These are phyloP conservation scores for Hyla sarda DNA, from an alignment of 2,113 vertebrate species.

Conservation along the genomic window DNA sequence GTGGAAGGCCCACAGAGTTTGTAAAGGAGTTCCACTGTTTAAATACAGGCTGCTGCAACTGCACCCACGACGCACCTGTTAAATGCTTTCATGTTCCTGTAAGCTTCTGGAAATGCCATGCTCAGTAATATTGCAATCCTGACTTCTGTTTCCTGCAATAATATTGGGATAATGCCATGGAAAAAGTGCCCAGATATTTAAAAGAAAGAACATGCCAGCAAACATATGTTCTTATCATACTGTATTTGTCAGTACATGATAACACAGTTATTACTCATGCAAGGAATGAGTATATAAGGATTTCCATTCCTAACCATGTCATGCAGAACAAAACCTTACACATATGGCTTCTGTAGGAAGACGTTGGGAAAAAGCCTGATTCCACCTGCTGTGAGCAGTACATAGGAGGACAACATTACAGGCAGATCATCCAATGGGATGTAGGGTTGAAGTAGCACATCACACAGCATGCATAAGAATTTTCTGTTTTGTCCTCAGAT, in stretches of 20 bases:
- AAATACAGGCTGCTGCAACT: slow-evolving; percentile 26
- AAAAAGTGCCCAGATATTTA: background rate
- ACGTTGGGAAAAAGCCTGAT: too few relatives aligned
- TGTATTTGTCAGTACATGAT: background rate
- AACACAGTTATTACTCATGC: background rate
- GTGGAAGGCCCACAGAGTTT: background rate
- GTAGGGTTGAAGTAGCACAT: too few relatives aligned
- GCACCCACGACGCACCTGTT: slow-evolving; percentile 41
- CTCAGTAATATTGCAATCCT: background rate
- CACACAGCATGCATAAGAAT: too few relatives aligned
- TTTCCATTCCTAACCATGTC: too few relatives aligned
- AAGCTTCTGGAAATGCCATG: background rate
- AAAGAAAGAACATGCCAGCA: background rate
- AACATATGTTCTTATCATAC: background rate
- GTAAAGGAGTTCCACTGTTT: slow-evolving; percentile 14
- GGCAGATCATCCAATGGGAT: too few relatives aligned
- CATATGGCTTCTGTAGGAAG: too few relatives aligned
- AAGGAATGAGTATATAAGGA: too few relatives aligned
- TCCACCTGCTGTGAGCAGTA: too few relatives aligned
- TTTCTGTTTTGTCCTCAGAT: too few relatives aligned
- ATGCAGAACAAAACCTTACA: too few relatives aligned
- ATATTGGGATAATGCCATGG: background rate
- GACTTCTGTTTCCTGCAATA: slow-evolving; percentile 11
- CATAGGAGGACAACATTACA: too few relatives aligned
- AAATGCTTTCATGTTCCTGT: slow-evolving; percentile 10